Percentiles rank a stretch among this genome's conserved stretches.
phyloP scores from a whole-genome alignment of 2,888 invertebrate genomes.

The Gibbula magus region DNA sequence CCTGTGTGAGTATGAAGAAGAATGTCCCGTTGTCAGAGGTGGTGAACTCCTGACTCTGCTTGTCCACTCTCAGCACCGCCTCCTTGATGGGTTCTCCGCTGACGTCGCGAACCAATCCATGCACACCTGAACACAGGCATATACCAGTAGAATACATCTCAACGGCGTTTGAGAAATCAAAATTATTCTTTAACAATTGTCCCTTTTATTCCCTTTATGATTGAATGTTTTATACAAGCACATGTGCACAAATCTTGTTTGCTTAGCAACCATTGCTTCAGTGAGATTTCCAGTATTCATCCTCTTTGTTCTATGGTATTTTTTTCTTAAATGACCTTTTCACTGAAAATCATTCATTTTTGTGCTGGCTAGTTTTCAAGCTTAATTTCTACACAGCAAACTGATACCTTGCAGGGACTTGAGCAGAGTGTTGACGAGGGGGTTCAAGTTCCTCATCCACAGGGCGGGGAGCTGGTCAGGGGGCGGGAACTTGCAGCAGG shows the following conservation, averaged over 20 bases:
- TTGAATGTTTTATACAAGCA: too few relatives aligned
- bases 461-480: constrained; percentile 82
- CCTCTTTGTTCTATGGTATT: too few relatives aligned
- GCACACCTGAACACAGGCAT: constrained; percentile 48
- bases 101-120: constrained; percentile 52
- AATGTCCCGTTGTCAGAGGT: constrained; percentile 52
- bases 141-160: too few relatives aligned
- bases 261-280: too few relatives aligned
- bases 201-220: too few relatives aligned
- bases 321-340: too few relatives aligned
- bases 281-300: too few relatives aligned
- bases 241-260: too few relatives aligned
- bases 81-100: constrained; percentile 42
- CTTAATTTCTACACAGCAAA: neutral
- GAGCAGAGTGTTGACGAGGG: constrained; percentile 75
- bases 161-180: too few relatives aligned
- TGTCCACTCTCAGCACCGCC: constrained; percentile 54
- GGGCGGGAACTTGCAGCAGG: constrained; percentile 89
- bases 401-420: constrained; percentile 69
- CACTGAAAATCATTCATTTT: too few relatives aligned
- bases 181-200: too few relatives aligned
- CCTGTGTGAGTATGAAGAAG: constrained; percentile 58
- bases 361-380: neutral
- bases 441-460: constrained; percentile 81
- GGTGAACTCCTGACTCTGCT: constrained; percentile 41